phyloP scores from a whole-genome alignment of 2,797 vertebrate species.

The Podarcis siculus region DNA sequence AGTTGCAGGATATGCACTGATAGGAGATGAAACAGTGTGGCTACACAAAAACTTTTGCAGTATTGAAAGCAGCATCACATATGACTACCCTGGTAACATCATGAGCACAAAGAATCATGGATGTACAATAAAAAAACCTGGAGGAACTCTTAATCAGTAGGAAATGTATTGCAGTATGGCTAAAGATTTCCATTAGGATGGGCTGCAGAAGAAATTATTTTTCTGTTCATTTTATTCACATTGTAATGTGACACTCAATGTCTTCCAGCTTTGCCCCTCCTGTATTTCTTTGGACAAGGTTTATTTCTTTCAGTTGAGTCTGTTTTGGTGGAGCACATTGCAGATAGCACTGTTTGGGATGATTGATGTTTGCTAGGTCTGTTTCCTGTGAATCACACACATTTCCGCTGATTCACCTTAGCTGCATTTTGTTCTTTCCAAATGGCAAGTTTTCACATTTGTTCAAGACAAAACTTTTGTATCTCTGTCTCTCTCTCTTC shows the following conservation, averaged over 20 bases:
- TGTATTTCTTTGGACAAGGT: background rate
- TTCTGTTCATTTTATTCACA: background rate
- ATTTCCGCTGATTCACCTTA: constrained; percentile 60
- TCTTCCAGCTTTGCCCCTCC: background rate
- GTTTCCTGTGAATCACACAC: constrained; percentile 62
- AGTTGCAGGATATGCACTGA: no score
- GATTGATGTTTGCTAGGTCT: constrained; percentile 48
- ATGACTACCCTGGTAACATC: no score
- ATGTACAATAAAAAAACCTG: no score
- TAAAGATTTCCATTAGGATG: background rate
- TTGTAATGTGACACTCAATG: background rate
- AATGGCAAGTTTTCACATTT: constrained; percentile 48
- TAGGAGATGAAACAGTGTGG: no score
- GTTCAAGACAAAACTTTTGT: background rate
- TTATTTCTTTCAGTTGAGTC: background rate
- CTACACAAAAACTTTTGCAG: no score
- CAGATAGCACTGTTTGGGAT: constrained; percentile 24
- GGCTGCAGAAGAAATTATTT: background rate
- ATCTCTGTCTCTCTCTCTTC: background rate
- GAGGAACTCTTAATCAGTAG: background rate
- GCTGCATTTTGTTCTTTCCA: constrained; percentile 47
- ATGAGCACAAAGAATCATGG: no score
- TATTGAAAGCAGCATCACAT: no score
- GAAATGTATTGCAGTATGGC: background rate
- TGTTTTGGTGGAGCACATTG: background rate